Conservation (phyloP, 1,140 invertebrate genomes). For the Drosophila lacertosa region DNA sequence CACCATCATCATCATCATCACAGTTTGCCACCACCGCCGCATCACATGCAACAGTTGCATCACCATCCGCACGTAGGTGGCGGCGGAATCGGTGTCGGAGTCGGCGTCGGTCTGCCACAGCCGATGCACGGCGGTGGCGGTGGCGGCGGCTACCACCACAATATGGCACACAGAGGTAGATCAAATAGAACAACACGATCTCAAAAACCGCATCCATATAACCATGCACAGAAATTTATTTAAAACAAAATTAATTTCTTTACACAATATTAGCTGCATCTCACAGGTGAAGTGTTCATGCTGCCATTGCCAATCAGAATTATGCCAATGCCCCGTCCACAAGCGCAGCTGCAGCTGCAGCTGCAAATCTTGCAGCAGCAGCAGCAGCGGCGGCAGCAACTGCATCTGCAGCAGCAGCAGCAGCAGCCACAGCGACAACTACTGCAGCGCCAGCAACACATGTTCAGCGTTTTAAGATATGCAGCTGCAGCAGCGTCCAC, state of each 20-base stretch:
- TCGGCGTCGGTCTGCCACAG: constrained; percentile 30
- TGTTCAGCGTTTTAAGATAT: constrained; percentile 2
- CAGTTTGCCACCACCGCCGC: constrained; percentile 47
- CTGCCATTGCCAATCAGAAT: constrained; percentile 71
- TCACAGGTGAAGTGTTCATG: constrained; percentile 80
- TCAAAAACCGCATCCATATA: constrained; percentile 84
- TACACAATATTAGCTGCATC: constrained; percentile 81
- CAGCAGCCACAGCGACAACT: constrained; percentile 5
- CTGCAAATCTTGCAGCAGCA: constrained; percentile 1
- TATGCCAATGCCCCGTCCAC: constrained; percentile 54
- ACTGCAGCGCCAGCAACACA: constrained; percentile 7
- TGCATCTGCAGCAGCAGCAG: constrained; percentile 2
- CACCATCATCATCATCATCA: constrained; percentile 29
- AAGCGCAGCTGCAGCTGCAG: constrained; percentile 7
- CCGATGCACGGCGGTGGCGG: constrained; percentile 29
- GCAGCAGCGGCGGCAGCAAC: not conserved
- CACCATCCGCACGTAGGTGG: constrained; percentile 56
- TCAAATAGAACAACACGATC: constrained; percentile 81
- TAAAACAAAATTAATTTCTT: constrained; percentile 80
- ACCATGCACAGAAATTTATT: constrained; percentile 84
- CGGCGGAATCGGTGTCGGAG: constrained; percentile 34
- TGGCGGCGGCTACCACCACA: constrained; percentile 66
- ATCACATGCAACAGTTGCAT: constrained; percentile 70
- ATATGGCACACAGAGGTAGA: constrained; percentile 84
- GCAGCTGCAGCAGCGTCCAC: constrained; percentile 9